Evolutionary conservation across 2,113 vertebrate genomes (phyloP).

Genomic region (Erinaceus europaeus): DNA sequence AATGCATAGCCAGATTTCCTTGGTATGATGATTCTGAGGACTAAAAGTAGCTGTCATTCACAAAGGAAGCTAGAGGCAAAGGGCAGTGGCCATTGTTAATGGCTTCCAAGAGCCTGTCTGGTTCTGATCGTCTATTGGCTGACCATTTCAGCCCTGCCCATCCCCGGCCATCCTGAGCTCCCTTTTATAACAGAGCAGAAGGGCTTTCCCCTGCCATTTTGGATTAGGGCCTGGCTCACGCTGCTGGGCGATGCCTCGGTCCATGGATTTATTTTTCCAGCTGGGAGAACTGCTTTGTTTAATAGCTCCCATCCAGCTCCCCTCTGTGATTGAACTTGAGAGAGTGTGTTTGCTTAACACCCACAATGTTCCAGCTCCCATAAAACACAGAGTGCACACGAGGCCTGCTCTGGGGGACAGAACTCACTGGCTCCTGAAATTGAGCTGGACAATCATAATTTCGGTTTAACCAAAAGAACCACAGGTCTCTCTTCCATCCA

Average conservation of each 20-base stretch:
- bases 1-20: neutral
- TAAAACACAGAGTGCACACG: neutral
- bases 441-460: conserved; percentile 26
- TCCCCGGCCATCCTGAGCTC: neutral
- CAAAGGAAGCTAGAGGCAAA: neutral
- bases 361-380: conserved; percentile 19
- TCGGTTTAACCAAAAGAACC: conserved; percentile 34
- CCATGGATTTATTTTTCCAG: conserved; percentile 33
- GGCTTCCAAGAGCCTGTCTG: neutral
- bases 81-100: neutral
- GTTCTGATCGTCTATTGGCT: neutral
- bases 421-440: neutral
- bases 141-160: neutral
- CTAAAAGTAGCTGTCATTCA: neutral
- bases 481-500: neutral
- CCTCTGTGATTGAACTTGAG: conserved; percentile 40
- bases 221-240: neutral
- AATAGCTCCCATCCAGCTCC: conserved; percentile 39
- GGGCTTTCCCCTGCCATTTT: neutral
- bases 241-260: neutral
- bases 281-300: conserved; percentile 35
- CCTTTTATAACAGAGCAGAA: neutral
- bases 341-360: conserved; percentile 46
- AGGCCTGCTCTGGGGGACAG: neutral
- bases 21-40: neutral